Evolutionary conservation across 1,140 invertebrate genomes (phyloP).

Genomic region (Cardiocondyla obscurior): DNA sequence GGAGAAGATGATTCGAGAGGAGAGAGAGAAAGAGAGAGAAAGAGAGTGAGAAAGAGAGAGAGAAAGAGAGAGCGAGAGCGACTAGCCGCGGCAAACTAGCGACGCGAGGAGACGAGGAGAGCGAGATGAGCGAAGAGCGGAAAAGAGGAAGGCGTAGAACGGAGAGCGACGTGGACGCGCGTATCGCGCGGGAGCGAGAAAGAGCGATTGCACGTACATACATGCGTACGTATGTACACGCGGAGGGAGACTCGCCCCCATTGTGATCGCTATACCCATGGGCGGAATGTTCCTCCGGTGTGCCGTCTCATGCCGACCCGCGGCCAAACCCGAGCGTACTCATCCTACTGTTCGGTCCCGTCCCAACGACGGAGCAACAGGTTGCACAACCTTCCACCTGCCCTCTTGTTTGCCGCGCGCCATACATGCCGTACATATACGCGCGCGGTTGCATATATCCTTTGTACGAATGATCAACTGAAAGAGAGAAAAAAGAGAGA

Average conservation of each 20-base stretch:
- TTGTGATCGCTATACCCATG: slow-evolving; percentile 72
- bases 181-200: slow-evolving; percentile 16
- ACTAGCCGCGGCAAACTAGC: too few species aligned
- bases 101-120: slow-evolving; percentile 59
- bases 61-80: too few species aligned
- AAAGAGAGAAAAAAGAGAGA: slow-evolving; percentile 10
- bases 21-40: too few species aligned
- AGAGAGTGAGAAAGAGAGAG: too few species aligned
- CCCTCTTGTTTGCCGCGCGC: slow-evolving; percentile 74
- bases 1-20: slow-evolving; percentile 15
- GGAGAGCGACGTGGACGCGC: slow-evolving; percentile 42
- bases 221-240: slow-evolving; percentile 15
- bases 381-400: slow-evolving; percentile 76
- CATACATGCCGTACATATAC: slow-evolving; percentile 47
- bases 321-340: slow-evolving; percentile 64
- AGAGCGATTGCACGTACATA: slow-evolving; percentile 33
- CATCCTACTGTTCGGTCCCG: slow-evolving; percentile 67
- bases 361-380: slow-evolving; percentile 70
- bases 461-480: slow-evolving; percentile 31
- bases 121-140: slow-evolving; percentile 43
- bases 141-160: not conserved
- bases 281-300: slow-evolving; percentile 68
- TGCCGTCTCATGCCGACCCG: slow-evolving; percentile 68
- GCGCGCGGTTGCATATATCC: slow-evolving; percentile 19
- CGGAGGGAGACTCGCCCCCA: slow-evolving; percentile 55